Conservation (phyloP, 2,113 vertebrate genomes). For the Oncorhynchus gorbuscha region DNA sequence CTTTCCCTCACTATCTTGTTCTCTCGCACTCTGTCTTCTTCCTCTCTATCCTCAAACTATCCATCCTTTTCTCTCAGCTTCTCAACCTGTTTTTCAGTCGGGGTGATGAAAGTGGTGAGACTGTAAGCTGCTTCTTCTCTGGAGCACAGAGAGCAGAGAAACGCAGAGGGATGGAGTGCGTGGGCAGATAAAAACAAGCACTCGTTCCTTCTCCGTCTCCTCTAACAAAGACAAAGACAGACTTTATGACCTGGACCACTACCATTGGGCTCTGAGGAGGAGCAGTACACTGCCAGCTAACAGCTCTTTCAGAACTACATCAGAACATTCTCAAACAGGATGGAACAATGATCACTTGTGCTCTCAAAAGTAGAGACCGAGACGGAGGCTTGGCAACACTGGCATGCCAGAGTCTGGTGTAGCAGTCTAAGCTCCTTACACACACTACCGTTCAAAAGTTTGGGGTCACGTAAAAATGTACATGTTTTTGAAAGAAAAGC, state of each 20-base stretch:
- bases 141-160: constrained; percentile 36
- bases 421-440: too few relatives aligned
- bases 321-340: constrained; percentile 40
- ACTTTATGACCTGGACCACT: constrained; percentile 38
- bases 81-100: constrained; percentile 35
- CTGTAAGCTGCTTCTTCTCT: constrained; percentile 26
- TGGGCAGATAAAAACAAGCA: constrained; percentile 58
- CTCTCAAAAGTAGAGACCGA: constrained; percentile 24
- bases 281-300: constrained; percentile 26
- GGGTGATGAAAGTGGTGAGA: constrained; percentile 51
- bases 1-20: constrained; percentile 33
- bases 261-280: constrained; percentile 26
- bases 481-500: too few relatives aligned
- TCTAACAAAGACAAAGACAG: constrained; percentile 32
- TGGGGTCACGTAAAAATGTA: too few relatives aligned
- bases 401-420: constrained; percentile 27
- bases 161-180: constrained; percentile 51
- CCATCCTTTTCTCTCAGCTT: constrained; percentile 31
- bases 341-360: constrained; percentile 50
- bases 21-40: constrained; percentile 27
- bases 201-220: constrained; percentile 47
- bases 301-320: constrained; percentile 47
- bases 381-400: constrained; percentile 10
- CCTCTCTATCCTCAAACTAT: constrained; percentile 11
- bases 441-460: too few relatives aligned